Conservation (phyloP, 2,888 invertebrate genomes). For the Lasius fuliginosus region DNA sequence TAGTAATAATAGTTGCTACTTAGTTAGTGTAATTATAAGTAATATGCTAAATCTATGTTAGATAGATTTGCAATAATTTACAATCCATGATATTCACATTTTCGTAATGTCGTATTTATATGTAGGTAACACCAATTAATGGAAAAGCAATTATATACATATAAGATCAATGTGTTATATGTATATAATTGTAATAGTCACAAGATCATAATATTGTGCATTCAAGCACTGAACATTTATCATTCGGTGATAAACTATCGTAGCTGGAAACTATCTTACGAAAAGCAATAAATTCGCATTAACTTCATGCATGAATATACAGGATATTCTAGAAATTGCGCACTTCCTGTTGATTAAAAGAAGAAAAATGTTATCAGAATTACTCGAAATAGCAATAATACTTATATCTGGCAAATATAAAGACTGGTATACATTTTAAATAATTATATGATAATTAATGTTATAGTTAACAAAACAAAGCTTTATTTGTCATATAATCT, state of each 20-base stretch:
- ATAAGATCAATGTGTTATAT: constrained; percentile 15
- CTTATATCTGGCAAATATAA: neutral
- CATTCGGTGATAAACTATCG: constrained; percentile 15
- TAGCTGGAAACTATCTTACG: constrained; percentile 13
- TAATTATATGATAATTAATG: neutral
- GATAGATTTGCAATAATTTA: constrained; percentile 18
- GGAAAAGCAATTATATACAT: constrained; percentile 1
- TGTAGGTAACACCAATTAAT: neutral
- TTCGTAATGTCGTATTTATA: neutral
- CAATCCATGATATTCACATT: neutral
- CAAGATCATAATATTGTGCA: constrained; percentile 10
- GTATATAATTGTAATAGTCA: neutral
- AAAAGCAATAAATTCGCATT: constrained; percentile 15
- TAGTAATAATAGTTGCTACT: neutral
- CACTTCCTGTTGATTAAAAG: neutral
- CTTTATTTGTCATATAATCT: neutral
- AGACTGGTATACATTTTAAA: neutral
- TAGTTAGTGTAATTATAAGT: neutral
- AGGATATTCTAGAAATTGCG: constrained; percentile 16
- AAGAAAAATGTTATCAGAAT: neutral
- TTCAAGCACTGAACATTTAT: neutral
- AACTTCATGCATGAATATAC: neutral
- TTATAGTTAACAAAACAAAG: neutral
- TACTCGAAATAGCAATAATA: neutral
- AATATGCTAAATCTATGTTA: neutral